Conservation (phyloP, 2,113 vertebrate genomes). For the Gila orcuttii region DNA sequence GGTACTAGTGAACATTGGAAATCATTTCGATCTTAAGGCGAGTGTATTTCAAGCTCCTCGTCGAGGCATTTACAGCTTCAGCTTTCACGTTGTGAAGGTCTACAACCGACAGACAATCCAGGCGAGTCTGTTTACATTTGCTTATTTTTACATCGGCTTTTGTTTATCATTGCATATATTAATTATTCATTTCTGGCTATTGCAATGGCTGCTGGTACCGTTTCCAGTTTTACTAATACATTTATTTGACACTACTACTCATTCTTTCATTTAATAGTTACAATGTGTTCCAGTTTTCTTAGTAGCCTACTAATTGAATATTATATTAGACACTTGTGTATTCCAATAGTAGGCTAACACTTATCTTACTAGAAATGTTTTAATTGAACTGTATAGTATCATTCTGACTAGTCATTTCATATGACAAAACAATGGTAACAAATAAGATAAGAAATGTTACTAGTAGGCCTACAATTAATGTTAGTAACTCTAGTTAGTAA, state of each 20-base stretch:
- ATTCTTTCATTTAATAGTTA: not conserved
- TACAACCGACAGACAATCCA: constrained; percentile 93
- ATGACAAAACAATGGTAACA: not conserved
- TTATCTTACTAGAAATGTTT: not conserved
- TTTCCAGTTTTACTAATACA: not conserved
- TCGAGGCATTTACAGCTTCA: constrained; percentile 91
- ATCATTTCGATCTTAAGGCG: constrained; percentile 86
- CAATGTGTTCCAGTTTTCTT: not conserved
- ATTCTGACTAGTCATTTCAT: not conserved
- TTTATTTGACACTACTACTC: not conserved
- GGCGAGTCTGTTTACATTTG: constrained; percentile 69
- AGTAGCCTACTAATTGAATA: not conserved
- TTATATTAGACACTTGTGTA: not conserved
- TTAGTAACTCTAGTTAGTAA: not conserved
- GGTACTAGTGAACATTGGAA: constrained; percentile 89
- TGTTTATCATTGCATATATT: not conserved
- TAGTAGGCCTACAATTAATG: not conserved
- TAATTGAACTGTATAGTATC: not conserved
- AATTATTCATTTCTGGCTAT: not conserved
- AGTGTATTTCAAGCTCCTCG: constrained; percentile 88
- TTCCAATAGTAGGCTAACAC: not conserved
- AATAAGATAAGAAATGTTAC: not conserved
- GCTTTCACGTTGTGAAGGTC: constrained; percentile 91
- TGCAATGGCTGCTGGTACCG: not conserved
- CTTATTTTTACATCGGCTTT: no score